These are phyloP conservation scores for Chelon auratus DNA, from an alignment of 2,797 vertebrate genomes.

Conservation along the genomic window DNA sequence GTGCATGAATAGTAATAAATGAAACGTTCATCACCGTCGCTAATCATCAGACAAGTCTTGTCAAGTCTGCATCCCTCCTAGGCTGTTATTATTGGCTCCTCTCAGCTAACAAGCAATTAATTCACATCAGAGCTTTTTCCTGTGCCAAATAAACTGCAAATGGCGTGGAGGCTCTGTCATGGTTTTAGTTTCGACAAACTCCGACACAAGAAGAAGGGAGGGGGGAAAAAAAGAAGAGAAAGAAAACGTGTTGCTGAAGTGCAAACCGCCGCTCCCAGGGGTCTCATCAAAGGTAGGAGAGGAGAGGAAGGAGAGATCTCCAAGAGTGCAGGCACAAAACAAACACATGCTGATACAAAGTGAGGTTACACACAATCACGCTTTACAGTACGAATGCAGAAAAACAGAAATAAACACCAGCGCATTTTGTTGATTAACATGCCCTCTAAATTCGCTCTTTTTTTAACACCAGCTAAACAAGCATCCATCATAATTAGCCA, in stretches of 20 bases:
- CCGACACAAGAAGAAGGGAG: constrained; percentile 8
- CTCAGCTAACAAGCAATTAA: constrained; percentile 76
- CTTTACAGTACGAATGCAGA: background rate
- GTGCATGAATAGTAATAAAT: constrained; percentile 36
- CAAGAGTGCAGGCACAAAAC: constrained; percentile 25
- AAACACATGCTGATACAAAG: constrained; percentile 35
- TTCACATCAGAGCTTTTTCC: constrained; percentile 66
- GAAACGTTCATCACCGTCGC: constrained; percentile 47
- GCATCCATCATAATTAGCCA: constrained; percentile 70
- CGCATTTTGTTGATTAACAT: constrained; percentile 50
- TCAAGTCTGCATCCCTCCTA: constrained; percentile 63
- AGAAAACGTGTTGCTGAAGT: constrained; percentile 42
- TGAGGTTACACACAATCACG: constrained; percentile 29
- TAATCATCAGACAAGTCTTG: constrained; percentile 67
- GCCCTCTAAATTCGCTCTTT: constrained; percentile 18
- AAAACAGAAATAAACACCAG: constrained; percentile 9
- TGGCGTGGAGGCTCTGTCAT: constrained; percentile 39
- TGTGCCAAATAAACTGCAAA: constrained; percentile 61
- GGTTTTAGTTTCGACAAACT: constrained; percentile 60
- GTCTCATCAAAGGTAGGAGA: constrained; percentile 61
- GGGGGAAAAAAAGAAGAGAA: background rate
- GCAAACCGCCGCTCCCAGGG: constrained; percentile 55
- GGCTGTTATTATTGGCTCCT: constrained; percentile 64
- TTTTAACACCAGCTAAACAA: constrained; percentile 47
- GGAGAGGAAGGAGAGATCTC: constrained; percentile 32